Conservation (phyloP, 2,113 vertebrate genomes). For the Australoheros scitulus region DNA sequence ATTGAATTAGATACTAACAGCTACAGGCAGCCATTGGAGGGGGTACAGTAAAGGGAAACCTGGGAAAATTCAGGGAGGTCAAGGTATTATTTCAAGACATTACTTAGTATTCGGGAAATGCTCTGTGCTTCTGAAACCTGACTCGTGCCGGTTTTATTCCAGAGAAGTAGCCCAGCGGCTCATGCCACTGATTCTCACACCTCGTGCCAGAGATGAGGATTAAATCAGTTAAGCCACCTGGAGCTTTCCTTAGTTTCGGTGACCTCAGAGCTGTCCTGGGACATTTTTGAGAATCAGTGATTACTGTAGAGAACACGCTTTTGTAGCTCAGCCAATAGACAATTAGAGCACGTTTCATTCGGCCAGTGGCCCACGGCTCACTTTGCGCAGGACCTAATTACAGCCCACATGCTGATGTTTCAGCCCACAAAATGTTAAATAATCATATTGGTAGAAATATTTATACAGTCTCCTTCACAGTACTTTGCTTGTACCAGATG, state of each 20-base stretch:
- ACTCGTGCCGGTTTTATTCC: constrained; percentile 35
- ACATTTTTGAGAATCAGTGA: constrained; percentile 6
- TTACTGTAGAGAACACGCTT: neutral
- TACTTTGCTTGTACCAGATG: neutral
- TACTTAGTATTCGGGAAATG: constrained; percentile 40
- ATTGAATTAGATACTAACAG: constrained; percentile 48
- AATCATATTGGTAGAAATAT: neutral
- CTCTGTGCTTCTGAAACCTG: constrained; percentile 16
- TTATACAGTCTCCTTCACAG: neutral
- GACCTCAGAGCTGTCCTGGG: constrained; percentile 3
- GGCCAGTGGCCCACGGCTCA: neutral
- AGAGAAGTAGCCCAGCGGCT: constrained; percentile 5
- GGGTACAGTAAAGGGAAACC: constrained; percentile 39
- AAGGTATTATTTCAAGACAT: constrained; percentile 26
- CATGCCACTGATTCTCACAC: constrained; percentile 25
- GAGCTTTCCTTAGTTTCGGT: constrained; percentile 21
- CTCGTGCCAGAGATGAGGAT: constrained; percentile 26
- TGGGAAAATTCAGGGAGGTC: constrained; percentile 40
- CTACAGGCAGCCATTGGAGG: constrained; percentile 31
- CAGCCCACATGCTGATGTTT: neutral
- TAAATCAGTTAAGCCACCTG: constrained; percentile 37
- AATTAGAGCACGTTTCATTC: neutral
- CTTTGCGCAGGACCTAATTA: constrained; percentile 1
- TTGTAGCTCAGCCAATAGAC: neutral
- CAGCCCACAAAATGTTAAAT: neutral